Evolutionary conservation across 2,113 vertebrate species (phyloP), one percentile per base, ranked within the genome.

Genomic region (Eidolon helvum): DNA sequence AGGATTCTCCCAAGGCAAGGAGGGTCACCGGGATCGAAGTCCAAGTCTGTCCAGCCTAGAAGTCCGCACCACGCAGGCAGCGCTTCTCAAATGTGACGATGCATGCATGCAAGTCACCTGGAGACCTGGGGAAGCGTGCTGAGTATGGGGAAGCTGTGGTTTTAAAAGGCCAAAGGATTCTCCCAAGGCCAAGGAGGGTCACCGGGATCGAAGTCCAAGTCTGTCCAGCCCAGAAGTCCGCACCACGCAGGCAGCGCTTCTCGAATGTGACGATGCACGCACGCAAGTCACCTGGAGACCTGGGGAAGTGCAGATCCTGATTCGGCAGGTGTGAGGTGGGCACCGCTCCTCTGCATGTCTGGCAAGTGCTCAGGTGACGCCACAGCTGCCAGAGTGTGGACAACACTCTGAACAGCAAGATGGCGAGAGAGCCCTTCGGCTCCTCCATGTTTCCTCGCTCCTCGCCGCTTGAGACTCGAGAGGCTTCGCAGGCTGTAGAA

Each of bases 81-180:
- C 21, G 5, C 4, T 74, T 53, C 55, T 50, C 43, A 28, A 35
- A 16, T 10, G 33, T 77, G 7, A 7, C 40, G 2, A 1, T 2
- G 24, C 30, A 7, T n/a, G n/a, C n/a, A n/a, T 24, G n/a, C 0
- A 1, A 11, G 21, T 28, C 35, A 2, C 6, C 21, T 1, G 0
- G 48, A 45, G 9, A 63, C 7, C 79, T 43, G 48, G 7, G 21
- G 21, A 61, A 79, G 55, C n/a, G n/a, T 30, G 50, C 12, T 45
- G 12, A n/a, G 10, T 1, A 26, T 16, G n/a, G 33, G 16, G n/a
- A 92, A 65, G 11, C 33, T 66, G 33, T 24, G 18, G 14, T 2
- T 57, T 24, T 5, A 50, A 59, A 77, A 66, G 4, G n/a, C 30
- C 53, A 43, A 12, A 30, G n/a, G 68, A 48, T 7, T 59, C 33